phyloP scores from a whole-genome alignment of 2,113 vertebrate species.

The Pelmatolapia mariae region DNA sequence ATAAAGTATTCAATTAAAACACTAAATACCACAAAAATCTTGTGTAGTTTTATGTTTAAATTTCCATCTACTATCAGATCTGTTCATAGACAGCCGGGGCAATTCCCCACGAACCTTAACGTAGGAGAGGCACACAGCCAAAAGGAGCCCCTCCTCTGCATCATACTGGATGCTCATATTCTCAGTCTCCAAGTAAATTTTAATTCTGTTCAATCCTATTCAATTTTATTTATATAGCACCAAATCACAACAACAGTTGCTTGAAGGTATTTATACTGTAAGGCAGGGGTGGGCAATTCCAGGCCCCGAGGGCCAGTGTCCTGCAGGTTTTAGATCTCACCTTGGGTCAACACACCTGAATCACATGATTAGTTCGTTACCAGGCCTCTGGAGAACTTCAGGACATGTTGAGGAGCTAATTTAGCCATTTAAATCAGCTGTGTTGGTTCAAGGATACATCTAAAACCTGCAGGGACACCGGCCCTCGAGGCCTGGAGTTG shows the following conservation, averaged over 20 bases:
- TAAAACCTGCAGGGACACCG: too few relatives aligned
- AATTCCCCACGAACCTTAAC: accelerated
- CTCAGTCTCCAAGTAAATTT: background rate
- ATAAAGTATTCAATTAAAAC: background rate
- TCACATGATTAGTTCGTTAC: too few relatives aligned
- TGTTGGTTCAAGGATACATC: too few relatives aligned
- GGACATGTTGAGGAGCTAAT: too few relatives aligned
- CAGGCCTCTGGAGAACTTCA: too few relatives aligned
- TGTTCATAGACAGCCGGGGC: background rate
- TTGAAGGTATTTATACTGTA: background rate
- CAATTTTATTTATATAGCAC: accelerated
- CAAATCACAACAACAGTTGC: background rate
- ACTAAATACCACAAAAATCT: background rate
- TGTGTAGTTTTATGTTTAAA: background rate
- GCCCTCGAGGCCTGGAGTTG: too few relatives aligned
- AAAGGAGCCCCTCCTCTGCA: background rate
- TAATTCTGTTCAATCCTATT: background rate
- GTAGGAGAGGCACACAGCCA: accelerated
- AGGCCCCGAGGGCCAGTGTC: too few relatives aligned
- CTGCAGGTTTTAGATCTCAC: too few relatives aligned
- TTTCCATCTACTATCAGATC: background rate
- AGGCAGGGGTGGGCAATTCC: too few relatives aligned
- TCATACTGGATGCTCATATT: background rate
- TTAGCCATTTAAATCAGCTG: too few relatives aligned
- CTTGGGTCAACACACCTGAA: too few relatives aligned